These are phyloP conservation scores for Brachionus sp. DNA, from an alignment of 1,140 invertebrate species.

Conservation along the genomic window DNA sequence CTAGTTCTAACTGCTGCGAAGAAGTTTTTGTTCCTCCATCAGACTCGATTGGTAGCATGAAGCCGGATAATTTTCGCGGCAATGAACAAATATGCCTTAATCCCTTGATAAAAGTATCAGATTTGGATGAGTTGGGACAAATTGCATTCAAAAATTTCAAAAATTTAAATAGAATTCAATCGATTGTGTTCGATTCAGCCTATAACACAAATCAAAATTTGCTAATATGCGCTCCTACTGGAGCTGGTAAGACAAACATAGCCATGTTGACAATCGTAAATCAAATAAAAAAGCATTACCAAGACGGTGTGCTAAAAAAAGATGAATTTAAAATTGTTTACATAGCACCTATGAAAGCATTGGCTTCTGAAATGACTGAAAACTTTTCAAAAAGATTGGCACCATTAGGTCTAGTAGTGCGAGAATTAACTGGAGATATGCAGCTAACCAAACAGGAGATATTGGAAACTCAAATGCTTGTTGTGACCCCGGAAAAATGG, in stretches of 20 bases:
- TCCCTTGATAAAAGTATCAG: not conserved
- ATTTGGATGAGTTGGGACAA: conserved; percentile 52
- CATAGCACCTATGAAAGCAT: conserved; percentile 97
- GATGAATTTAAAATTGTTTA: conserved; percentile 98
- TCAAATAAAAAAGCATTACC: conserved; percentile 78
- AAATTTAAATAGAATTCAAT: conserved; percentile 86
- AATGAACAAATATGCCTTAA: conserved; percentile 24
- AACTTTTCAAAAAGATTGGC: conserved; percentile 81
- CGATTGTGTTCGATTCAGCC: conserved; percentile 87
- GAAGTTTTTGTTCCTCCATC: conserved; percentile 81
- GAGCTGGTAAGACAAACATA: conserved; percentile 85
- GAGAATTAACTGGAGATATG: conserved; percentile 96
- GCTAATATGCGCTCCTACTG: conserved; percentile 63
- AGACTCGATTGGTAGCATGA: conserved; percentile 70
- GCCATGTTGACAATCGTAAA: conserved; percentile 87
- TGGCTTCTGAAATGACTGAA: conserved; percentile 94
- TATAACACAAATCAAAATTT: conserved; percentile 96
- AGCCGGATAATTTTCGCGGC: not conserved
- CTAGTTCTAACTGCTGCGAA: conserved; percentile 70
- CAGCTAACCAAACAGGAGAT: conserved; percentile 92
- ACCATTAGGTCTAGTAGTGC: conserved; percentile 74
- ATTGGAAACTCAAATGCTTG: conserved; percentile 89
- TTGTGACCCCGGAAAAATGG: conserved; percentile 99
- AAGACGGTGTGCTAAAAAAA: conserved; percentile 69
- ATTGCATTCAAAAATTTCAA: conserved; percentile 74